These are phyloP conservation scores for Neomicropteryx cornuta DNA, from an alignment of 1,140 invertebrate species.

Conservation along the genomic window DNA sequence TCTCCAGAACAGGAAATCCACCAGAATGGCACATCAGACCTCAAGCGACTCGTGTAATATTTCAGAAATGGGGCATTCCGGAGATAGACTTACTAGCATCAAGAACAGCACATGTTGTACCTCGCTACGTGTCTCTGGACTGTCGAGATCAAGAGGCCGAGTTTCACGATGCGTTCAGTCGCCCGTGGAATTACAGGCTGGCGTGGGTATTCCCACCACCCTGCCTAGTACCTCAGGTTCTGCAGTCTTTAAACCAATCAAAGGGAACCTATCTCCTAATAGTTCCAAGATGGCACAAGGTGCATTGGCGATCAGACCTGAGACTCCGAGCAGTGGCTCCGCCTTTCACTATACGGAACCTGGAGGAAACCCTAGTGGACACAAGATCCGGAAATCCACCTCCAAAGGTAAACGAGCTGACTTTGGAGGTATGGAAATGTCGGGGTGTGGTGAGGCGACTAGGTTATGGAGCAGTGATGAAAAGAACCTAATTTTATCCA, in stretches of 20 bases:
- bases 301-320: constrained; percentile 6
- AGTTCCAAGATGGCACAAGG: constrained; percentile 6
- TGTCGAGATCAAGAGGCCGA: constrained; percentile 11
- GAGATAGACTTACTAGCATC: constrained; percentile 19
- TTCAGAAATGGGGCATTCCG: constrained; percentile 16
- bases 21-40: constrained; percentile 16
- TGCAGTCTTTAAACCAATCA: constrained; percentile 14
- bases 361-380: constrained; percentile 10
- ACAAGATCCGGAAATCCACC: constrained; percentile 7
- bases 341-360: constrained; percentile 1
- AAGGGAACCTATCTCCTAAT: constrained; percentile 7
- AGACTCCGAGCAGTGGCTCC: neutral
- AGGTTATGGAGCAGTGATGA: no score
- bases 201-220: constrained; percentile 19
- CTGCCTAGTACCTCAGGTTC: constrained; percentile 14
- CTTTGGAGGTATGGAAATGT: constrained; percentile 14
- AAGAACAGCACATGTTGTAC: constrained; percentile 12
- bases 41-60: constrained; percentile 9
- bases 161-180: constrained; percentile 19
- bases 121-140: constrained; percentile 14
- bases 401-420: constrained; percentile 3
- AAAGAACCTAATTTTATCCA: no score
- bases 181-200: constrained; percentile 15
- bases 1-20: constrained; percentile 13
- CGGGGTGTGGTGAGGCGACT: constrained; percentile 13